Evolutionary conservation across 1,140 invertebrate genomes (phyloP).

Genomic region (Coptotermes formosanus): DNA sequence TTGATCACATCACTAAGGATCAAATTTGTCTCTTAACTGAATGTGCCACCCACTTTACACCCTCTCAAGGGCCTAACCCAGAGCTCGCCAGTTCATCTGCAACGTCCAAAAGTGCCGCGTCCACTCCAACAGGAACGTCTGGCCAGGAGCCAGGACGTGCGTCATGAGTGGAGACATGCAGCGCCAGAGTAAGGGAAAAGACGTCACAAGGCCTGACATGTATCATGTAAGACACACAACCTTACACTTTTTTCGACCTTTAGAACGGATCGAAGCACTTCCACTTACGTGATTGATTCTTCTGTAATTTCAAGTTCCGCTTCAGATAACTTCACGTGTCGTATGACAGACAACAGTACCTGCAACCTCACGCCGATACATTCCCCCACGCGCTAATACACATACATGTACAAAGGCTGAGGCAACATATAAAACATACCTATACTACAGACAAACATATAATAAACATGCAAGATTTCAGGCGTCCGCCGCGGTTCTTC

Average conservation of each 20-base stretch:
- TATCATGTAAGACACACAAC: not conserved
- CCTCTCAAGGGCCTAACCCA: too few relatives aligned
- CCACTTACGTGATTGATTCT: not conserved
- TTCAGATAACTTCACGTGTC: not conserved
- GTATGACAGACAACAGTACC: not conserved
- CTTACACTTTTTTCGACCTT: not conserved
- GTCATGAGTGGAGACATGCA: not conserved
- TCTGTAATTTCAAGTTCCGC: not conserved
- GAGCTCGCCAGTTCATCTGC: too few relatives aligned
- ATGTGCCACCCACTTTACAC: too few relatives aligned
- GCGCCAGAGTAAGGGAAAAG: not conserved
- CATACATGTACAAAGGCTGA: too few relatives aligned
- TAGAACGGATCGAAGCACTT: not conserved
- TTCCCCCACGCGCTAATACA: too few relatives aligned
- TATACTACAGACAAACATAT: too few relatives aligned
- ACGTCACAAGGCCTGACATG: not conserved
- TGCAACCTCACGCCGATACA: too few relatives aligned
- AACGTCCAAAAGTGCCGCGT: not conserved
- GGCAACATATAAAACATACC: too few relatives aligned
- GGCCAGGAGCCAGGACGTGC: not conserved
- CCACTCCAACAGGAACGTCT: not conserved
- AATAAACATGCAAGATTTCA: too few relatives aligned
- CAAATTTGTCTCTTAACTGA: too few relatives aligned
- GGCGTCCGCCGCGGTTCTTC: too few relatives aligned
- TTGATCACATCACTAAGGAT: too few relatives aligned